Base-by-base conservation (phyloP, 2,797 vertebrate genomes). In the Merluccius polli region DNA sequence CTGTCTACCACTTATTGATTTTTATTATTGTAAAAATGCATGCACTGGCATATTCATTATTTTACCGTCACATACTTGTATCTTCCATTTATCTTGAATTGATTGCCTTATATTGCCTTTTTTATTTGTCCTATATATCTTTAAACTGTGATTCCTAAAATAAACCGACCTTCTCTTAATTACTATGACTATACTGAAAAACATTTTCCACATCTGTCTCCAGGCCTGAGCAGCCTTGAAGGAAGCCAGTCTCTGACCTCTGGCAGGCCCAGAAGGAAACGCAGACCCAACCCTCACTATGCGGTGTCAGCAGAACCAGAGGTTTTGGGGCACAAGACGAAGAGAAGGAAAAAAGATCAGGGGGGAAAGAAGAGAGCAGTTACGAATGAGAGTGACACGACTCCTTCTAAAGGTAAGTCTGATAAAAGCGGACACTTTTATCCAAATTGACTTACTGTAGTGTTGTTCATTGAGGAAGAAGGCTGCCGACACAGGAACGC, bases 381-480 rank as follows among this genome's bases (percentile, higher is more conserved):
- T 69, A 81, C 77, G 76, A 81, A 84, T 18, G n/a, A 79, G 3
- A 36, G 70, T 67, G 71, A 68, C 41, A 0, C 63, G 0, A 79
- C 79, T 38, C 92, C 85, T 15, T 90, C 93, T 78, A 94, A 91
- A 95, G 94, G 96, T 97, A 80, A 27, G 24, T 8, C 59, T 27
- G n/a, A 63, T 63, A 63, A 63, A 63, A 63, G 44, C 44, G 21
- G 44, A 7, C 44, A 52, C 18, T 24, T 11, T 7, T 59, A 24
- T 59, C 16, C 44, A 48, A 41, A 48, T 15, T 59, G 21, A 11
- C 52, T 24, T 52, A n/a, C n/a, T n/a, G n/a, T n/a, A n/a, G n/a
- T n/a, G n/a, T n/a, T n/a, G n/a, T n/a, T n/a, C n/a, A n/a, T n/a
- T n/a, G n/a, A n/a, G n/a, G n/a, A n/a, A n/a, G n/a, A n/a, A n/a